These are phyloP conservation scores for Oryzias woworae DNA, from an alignment of 2,113 vertebrate species.

Conservation along the genomic window DNA sequence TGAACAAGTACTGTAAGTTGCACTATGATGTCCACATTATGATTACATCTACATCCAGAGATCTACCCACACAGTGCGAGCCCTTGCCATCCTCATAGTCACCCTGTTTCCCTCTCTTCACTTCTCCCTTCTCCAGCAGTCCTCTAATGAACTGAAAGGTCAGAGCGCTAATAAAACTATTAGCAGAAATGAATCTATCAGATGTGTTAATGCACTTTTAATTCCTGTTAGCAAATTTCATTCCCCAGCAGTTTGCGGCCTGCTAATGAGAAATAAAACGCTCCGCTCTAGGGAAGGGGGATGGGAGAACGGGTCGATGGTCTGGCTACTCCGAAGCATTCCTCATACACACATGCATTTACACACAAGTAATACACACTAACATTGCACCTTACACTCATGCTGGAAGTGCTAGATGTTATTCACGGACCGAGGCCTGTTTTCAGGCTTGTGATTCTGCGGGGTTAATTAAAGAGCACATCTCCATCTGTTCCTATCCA, in stretches of 20 bases:
- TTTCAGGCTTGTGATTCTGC: slow-evolving; percentile 80
- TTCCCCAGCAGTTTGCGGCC: slow-evolving; percentile 83
- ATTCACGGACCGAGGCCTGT: slow-evolving; percentile 82
- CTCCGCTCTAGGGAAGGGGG: slow-evolving; percentile 70
- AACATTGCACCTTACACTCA: slow-evolving; percentile 54
- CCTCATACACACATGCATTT: slow-evolving; percentile 29
- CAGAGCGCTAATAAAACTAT: slow-evolving; percentile 86
- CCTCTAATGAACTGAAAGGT: slow-evolving; percentile 86
- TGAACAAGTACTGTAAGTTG: slow-evolving; percentile 16
- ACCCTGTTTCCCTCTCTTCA: slow-evolving; percentile 37
- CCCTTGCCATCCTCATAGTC: slow-evolving; percentile 40
- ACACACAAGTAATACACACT: slow-evolving; percentile 49
- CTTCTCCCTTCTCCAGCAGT: slow-evolving; percentile 59
- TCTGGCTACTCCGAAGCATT: slow-evolving; percentile 66
- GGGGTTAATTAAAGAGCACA: slow-evolving; percentile 86
- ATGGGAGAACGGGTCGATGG: slow-evolving; percentile 70
- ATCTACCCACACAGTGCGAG: slow-evolving; percentile 46
- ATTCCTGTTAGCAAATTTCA: slow-evolving; percentile 88
- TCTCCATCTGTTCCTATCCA: slow-evolving; percentile 84
- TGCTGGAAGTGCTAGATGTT: slow-evolving; percentile 72
- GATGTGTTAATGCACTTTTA: slow-evolving; percentile 87
- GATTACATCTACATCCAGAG: slow-evolving; percentile 40
- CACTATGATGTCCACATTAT: slow-evolving; percentile 15
- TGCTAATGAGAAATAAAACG: slow-evolving; percentile 87
- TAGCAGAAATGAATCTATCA: slow-evolving; percentile 84